These are phyloP conservation scores for Tachysurus vachellii DNA, from an alignment of 2,113 vertebrate species.

Conservation along the genomic window DNA sequence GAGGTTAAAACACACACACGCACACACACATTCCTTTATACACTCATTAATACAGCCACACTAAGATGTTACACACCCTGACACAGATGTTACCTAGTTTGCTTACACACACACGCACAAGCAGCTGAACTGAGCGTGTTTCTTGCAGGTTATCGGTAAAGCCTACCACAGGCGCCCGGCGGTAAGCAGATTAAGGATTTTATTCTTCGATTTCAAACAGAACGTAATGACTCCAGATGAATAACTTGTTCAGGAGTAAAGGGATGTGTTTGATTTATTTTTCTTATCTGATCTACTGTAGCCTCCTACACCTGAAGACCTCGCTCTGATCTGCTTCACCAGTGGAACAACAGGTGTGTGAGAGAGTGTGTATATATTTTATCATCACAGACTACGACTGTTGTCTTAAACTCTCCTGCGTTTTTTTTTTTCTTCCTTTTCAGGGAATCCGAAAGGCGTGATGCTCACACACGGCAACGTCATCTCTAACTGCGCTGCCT, in stretches of 20 bases:
- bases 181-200: slow-evolving; percentile 69
- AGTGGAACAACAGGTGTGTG: slow-evolving; percentile 78
- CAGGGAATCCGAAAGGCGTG: slow-evolving; percentile 95
- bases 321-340: slow-evolving; percentile 79
- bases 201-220: background rate
- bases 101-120: background rate
- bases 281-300: slow-evolving; percentile 53
- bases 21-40: background rate
- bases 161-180: slow-evolving; percentile 74
- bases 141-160: slow-evolving; percentile 80
- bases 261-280: slow-evolving; percentile 28
- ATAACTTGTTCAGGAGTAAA: background rate
- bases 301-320: slow-evolving; percentile 73
- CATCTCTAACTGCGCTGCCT: slow-evolving; percentile 86
- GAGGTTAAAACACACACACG: slow-evolving; percentile 75
- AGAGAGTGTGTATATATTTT: background rate
- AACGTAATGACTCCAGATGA: background rate
- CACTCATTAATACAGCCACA: background rate
- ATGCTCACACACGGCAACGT: slow-evolving; percentile 89
- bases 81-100: too few species aligned
- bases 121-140: slow-evolving; percentile 33
- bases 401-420: background rate
- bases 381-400: background rate
- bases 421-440: slow-evolving; percentile 38
- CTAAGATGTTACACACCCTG: background rate